Conservation (phyloP, 2,113 vertebrate genomes). For the Solenodon paradoxus region DNA sequence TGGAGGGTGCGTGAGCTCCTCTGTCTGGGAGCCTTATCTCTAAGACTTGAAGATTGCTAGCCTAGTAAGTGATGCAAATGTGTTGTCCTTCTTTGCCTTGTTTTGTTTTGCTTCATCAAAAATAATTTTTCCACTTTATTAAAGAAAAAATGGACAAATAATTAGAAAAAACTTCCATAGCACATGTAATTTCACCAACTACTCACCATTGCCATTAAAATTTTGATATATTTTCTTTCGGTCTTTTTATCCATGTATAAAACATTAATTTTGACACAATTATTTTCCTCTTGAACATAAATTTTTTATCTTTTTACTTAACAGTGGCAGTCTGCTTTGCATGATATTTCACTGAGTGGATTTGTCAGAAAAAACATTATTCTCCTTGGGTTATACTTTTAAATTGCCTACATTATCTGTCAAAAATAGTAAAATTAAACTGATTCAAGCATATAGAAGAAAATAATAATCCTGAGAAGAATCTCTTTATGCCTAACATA, state of each 20-base stretch:
- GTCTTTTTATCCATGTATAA: background rate
- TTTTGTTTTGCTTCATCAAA: background rate
- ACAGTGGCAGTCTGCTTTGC: background rate
- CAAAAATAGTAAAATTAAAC: background rate
- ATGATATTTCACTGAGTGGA: background rate
- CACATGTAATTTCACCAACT: background rate
- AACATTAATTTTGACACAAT: slow-evolving; percentile 14
- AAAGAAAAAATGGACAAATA: background rate
- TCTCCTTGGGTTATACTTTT: background rate
- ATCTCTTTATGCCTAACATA: background rate
- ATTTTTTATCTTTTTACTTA: background rate
- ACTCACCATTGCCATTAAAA: background rate
- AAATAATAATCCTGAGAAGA: background rate
- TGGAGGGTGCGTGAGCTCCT: accelerated
- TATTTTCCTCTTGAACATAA: background rate
- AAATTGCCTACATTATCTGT: background rate
- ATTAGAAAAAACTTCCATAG: background rate
- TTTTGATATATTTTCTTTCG: background rate
- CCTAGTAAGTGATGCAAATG: background rate
- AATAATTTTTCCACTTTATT: background rate
- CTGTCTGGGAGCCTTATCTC: background rate
- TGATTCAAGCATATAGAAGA: background rate
- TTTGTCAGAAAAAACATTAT: background rate
- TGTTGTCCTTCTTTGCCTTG: background rate
- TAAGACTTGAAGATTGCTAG: background rate